These are phyloP conservation scores for Lutraria rhynchaena DNA, from an alignment of 1,140 invertebrate genomes.

Conservation along the genomic window DNA sequence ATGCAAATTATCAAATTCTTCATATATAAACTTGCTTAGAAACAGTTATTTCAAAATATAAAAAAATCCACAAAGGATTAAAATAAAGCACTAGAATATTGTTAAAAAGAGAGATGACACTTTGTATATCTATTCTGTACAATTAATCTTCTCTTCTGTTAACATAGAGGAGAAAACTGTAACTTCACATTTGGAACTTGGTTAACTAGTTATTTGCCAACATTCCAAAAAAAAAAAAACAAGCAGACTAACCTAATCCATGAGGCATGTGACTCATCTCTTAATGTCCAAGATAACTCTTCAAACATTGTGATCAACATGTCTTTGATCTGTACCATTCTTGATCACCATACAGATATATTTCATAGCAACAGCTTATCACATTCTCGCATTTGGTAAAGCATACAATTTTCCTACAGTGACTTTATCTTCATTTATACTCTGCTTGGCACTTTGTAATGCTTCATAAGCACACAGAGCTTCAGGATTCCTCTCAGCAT, in stretches of 20 bases:
- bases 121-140: too few species aligned
- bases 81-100: too few species aligned
- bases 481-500: constrained; percentile 5
- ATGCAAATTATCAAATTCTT: too few species aligned
- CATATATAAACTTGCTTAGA: too few species aligned
- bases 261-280: constrained; percentile 56
- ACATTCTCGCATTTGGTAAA: constrained; percentile 65
- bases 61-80: too few species aligned
- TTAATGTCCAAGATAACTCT: constrained; percentile 57
- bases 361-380: constrained; percentile 60
- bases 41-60: too few species aligned
- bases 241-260: constrained; percentile 68
- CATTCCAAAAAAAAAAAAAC: too few species aligned
- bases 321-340: constrained; percentile 30
- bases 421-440: constrained; percentile 23
- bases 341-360: constrained; percentile 54
- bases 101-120: too few species aligned
- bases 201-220: too few species aligned
- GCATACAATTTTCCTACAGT: constrained; percentile 58
- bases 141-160: too few species aligned
- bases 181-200: too few species aligned
- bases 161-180: too few species aligned
- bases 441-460: neutral
- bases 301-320: constrained; percentile 6
- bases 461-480: constrained; percentile 20